Conservation (phyloP, 2,888 invertebrate species). For the Mesorhabditis spiculigera region DNA sequence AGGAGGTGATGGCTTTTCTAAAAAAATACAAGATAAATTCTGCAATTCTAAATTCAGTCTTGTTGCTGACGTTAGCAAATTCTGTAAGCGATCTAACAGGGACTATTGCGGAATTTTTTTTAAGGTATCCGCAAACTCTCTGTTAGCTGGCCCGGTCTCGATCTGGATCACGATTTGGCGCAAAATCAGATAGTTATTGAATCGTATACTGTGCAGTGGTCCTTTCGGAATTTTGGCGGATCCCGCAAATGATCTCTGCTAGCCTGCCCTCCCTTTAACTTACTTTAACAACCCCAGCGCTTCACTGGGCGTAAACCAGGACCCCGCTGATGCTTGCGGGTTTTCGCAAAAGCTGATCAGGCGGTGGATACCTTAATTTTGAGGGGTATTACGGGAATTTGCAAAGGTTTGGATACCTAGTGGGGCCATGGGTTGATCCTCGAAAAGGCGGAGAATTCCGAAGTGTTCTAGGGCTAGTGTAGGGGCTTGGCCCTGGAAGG, state of each 20-base stretch:
- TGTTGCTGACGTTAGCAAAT: background rate
- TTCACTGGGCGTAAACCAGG: background rate
- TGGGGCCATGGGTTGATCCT: background rate
- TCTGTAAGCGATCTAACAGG: background rate
- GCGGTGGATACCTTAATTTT: background rate
- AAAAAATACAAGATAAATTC: constrained; percentile 9
- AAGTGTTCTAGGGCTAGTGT: background rate
- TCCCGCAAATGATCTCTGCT: too few species aligned
- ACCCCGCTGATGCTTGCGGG: background rate
- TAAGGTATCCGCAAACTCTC: constrained; percentile 21
- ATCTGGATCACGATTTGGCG: background rate
- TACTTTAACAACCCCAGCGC: background rate
- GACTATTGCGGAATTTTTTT: background rate
- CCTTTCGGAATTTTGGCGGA: background rate
- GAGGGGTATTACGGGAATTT: too few species aligned
- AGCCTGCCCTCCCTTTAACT: background rate
- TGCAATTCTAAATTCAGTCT: background rate
- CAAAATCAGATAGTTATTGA: background rate
- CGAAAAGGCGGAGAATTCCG: background rate
- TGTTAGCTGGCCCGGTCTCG: too few species aligned
- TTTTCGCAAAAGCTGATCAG: background rate
- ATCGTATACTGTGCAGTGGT: background rate
- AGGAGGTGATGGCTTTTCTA: constrained; percentile 33
- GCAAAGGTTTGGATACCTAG: background rate
- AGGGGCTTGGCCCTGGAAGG: background rate